These are phyloP conservation scores for Falco naumanni DNA, from an alignment of 2,797 vertebrate genomes.

Conservation along the genomic window DNA sequence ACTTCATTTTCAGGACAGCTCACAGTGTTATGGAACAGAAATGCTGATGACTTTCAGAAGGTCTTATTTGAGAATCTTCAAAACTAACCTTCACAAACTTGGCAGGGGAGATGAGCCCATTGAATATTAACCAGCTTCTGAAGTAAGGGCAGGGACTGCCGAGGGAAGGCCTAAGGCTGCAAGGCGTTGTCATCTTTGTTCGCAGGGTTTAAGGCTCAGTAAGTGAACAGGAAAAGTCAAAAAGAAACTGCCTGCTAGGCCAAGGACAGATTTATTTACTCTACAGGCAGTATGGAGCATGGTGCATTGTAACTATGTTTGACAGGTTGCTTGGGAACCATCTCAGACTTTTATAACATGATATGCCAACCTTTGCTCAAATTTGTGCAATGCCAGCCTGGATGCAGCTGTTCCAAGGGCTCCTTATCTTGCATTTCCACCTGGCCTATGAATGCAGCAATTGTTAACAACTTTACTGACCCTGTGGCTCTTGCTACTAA, in stretches of 20 bases:
- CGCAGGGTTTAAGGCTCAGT: neutral
- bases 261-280: constrained; percentile 17
- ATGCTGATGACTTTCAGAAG: neutral
- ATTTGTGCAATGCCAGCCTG: neutral
- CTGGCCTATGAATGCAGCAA: neutral
- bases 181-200: neutral
- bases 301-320: neutral
- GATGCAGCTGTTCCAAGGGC: neutral
- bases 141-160: neutral
- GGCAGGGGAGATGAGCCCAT: neutral
- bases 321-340: constrained; percentile 26
- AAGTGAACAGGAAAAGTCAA: neutral
- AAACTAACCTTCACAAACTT: neutral
- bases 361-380: neutral
- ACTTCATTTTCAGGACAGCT: neutral
- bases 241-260: fast-evolving
- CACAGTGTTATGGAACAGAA: neutral
- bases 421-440: constrained; percentile 50
- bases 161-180: neutral
- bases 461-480: constrained; percentile 2
- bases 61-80: neutral
- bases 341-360: neutral
- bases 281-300: neutral
- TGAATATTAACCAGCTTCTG: neutral
- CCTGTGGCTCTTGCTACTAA: neutral